Base-by-base conservation (phyloP, 2,888 invertebrate species). In the Phyllotreta striolata region DNA sequence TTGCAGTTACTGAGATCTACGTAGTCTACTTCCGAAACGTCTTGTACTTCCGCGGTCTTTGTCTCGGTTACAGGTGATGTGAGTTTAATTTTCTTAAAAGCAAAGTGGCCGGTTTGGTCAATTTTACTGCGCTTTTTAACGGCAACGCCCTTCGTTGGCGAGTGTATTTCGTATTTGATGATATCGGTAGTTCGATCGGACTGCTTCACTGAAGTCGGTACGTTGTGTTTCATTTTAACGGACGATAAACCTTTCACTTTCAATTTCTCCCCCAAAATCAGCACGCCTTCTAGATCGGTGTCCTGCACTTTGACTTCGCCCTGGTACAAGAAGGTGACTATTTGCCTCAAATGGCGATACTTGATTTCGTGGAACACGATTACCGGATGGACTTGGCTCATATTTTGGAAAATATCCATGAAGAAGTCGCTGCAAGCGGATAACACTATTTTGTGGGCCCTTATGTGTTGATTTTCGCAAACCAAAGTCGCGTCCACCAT, bases 361-460 rank as follows among this genome's bases (percentile, higher is more conserved):
- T 77, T 79, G 35, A 83, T 78, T 14, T 82, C 81, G 67, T 83
- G 83, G 69, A 84, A 76, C 47, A 84, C 80, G 34, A 84, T 81
- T 12, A 83, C 71, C 7, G 83, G 82, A 71, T 83, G 80, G 13
- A n/a, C 37, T 7, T 57, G 24, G 14, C 54, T 51, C 13, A 44
- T 13, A 51, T 41, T 52, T 44, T 37, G 40, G 46, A 51, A 62
- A 14, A 52, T 13, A 35, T 60, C 39, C 59, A 60, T 60, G 14
- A 60, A 60, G 38, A 60, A 60, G 38, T 78, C 77, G 68, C 84
- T 84, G 70, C 83, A 84, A 14, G 84, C 83, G 9, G 84, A 83
- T n/a, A 85, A 73, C 40, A 85, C 79, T 71, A 85, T 79, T 73
- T 82, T 83, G 67, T 85, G 85, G 5, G 83, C 84, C 73, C 81